phyloP scores from a whole-genome alignment of 1,140 invertebrate genomes.

The Prorops nasuta region DNA sequence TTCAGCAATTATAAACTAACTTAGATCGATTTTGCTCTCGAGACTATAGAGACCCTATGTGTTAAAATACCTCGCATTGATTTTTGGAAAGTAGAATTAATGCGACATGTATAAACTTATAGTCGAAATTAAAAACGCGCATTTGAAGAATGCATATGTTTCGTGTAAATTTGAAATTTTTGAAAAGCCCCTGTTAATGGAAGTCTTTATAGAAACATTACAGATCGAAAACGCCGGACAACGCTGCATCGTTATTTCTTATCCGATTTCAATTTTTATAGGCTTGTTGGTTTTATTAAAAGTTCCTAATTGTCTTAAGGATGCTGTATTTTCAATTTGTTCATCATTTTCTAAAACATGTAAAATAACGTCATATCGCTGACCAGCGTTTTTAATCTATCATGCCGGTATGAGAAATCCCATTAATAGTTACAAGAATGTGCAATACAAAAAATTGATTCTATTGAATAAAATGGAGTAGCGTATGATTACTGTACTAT shows the following conservation, averaged over 20 bases:
- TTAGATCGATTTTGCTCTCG: not conserved
- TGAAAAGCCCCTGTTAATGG: too few species aligned
- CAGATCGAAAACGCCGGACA: too few species aligned
- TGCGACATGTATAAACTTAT: not conserved
- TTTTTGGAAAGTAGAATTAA: not conserved
- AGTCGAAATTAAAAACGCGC: not conserved
- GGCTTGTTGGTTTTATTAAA: not conserved
- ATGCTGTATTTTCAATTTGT: not conserved
- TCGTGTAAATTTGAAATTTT: too few species aligned
- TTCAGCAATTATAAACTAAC: not conserved
- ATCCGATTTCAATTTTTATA: not conserved
- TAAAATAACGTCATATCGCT: not conserved
- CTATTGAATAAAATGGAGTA: not conserved
- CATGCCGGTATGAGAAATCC: too few species aligned
- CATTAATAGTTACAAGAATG: too few species aligned
- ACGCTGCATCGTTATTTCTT: too few species aligned
- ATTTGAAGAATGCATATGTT: not conserved
- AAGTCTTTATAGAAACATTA: too few species aligned
- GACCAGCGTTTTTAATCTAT: not conserved
- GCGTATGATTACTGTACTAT: not conserved
- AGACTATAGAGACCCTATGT: not conserved
- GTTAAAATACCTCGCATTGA: not conserved
- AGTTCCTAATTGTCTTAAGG: not conserved
- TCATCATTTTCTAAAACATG: not conserved
- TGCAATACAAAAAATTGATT: not conserved